Base-by-base conservation (phyloP, 2,113 vertebrate genomes). In the Scophthalmus maximus region DNA sequence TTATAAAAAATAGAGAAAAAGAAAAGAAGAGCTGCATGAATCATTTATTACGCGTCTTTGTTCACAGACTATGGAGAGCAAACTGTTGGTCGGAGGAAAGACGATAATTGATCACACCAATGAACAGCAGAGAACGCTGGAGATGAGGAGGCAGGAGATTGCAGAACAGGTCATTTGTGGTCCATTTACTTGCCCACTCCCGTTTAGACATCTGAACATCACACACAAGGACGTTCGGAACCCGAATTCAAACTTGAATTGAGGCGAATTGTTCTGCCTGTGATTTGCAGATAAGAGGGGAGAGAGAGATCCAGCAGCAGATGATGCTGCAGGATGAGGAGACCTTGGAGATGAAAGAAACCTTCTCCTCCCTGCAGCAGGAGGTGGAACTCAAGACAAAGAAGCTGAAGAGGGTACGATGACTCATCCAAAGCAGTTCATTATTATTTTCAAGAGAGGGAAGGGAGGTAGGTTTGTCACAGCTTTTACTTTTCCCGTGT, bases 61-160 rank as follows among this genome's bases (percentile, higher is more conserved):
- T 80, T 68, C 50, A 6, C 81, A 95, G 97, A 95, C 95, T 0
- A 98, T 98, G 97, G 97, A 98, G 92, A 98, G 97, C 93, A 98
- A 98, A 76, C 91, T 99, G 79, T 91, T 99, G 5, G 95, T 96
- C 8, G 97, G 97, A 0, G 97, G 97, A 34, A 95, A 97, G 88
- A 98, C 95, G 60, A 98, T 99, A 57, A 95, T 96, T 79, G 97
- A 98, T 80, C 97, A 98, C 90, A 99, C 97, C 46, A 99, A 99
- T 0, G 97, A 98, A 83, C 97, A 98, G 81, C 97, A 99, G 85
- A 97, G 95, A 84, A 97, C 96, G 94, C 81, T 99, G 86, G 96
- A 98, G 88, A 92, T 95, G 84, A 95, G 94, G 93, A 93, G 95
- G n/a, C 97, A 98, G 73, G 96, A 98, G 83, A 99, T 99, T 30